A percentile compares a stretch with the other conserved stretches of the same genome.
phyloP scores from a whole-genome alignment of 2,888 invertebrate genomes.

The Phyto melanocephala region DNA sequence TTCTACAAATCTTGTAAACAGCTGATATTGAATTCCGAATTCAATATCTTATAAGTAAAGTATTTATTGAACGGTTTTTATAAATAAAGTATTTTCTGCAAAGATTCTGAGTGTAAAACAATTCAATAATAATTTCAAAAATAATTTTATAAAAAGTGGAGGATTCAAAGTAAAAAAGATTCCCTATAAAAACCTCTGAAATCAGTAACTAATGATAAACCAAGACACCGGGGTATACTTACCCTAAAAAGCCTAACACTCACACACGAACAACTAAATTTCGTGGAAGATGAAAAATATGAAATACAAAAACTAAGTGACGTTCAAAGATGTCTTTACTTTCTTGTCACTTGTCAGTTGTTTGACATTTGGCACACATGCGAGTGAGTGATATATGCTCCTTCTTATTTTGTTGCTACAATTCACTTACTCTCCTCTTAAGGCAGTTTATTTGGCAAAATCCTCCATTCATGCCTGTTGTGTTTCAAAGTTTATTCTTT shows the following conservation, averaged over 20 bases:
- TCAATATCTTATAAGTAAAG: no score
- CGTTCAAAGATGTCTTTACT: conserved; percentile 66
- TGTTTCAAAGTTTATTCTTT: not conserved
- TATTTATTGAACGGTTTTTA: no score
- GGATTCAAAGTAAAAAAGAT: no score
- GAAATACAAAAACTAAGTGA: conserved; percentile 46
- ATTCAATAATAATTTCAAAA: no score
- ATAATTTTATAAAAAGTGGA: no score
- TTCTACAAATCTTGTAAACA: no score
- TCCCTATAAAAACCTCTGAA: no score
- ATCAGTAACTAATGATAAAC: no score
- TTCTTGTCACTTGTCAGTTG: conserved; percentile 77
- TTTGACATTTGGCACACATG: conserved; percentile 77
- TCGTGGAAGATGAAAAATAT: conserved; percentile 62
- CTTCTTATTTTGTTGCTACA: conserved; percentile 58
- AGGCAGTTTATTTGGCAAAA: conserved; percentile 52
- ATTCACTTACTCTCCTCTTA: conserved; percentile 41
- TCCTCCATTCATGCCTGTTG: conserved; percentile 52
- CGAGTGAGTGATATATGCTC: conserved; percentile 76
- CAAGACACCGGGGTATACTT: no score
- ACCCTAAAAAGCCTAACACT: not conserved
- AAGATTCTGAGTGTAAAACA: no score
- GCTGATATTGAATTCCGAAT: no score
- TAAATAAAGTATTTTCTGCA: no score
- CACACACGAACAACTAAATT: not conserved